These are phyloP conservation scores for Odocoileus hemionus DNA, from an alignment of 2,113 vertebrate species.

Conservation along the genomic window DNA sequence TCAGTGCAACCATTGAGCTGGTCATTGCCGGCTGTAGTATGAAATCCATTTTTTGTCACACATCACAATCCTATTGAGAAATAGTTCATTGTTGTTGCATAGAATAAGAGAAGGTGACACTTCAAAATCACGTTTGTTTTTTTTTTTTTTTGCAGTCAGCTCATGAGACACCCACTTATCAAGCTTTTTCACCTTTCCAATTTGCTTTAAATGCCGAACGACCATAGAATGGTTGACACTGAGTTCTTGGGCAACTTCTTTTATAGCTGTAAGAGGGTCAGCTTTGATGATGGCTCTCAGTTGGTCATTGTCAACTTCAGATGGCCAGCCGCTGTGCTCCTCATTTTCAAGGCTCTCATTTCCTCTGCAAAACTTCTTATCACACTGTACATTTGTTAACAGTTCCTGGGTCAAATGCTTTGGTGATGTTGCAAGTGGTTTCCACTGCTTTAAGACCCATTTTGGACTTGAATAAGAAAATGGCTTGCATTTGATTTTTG, in stretches of 20 bases:
- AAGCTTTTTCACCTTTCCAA: background rate
- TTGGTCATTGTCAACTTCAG: background rate
- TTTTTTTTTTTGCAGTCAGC: background rate
- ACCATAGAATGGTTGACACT: background rate
- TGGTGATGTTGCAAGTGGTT: background rate
- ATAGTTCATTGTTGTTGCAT: background rate
- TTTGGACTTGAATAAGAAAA: background rate
- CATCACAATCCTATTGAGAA: background rate
- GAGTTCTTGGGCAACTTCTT: background rate
- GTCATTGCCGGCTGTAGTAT: background rate
- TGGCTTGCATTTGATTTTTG: background rate
- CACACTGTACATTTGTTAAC: background rate
- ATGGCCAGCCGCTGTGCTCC: background rate
- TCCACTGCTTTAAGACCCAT: background rate
- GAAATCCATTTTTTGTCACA: background rate
- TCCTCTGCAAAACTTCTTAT: background rate
- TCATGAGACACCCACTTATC: background rate
- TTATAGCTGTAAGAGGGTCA: background rate
- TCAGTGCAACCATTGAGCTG: background rate
- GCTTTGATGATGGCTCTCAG: background rate
- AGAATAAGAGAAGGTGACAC: background rate
- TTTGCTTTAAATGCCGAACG: fast-evolving
- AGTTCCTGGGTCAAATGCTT: background rate
- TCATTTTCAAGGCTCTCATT: background rate
- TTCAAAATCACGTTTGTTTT: background rate